phyloP scores from a whole-genome alignment of 2,797 vertebrate species.

The Pipistrellus pipistrellus region DNA sequence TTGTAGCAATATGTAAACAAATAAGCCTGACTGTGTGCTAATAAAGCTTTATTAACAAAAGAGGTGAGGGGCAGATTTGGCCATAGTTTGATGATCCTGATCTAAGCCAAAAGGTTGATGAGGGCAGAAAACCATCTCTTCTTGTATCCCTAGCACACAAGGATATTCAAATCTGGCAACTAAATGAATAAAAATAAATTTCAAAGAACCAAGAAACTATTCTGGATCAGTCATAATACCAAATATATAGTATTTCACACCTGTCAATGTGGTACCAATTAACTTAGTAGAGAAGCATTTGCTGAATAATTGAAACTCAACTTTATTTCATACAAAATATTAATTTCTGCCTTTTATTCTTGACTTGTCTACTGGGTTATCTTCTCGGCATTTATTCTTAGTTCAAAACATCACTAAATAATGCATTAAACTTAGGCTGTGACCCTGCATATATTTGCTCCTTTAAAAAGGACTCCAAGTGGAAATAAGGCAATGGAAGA shows the following conservation, averaged over 20 bases:
- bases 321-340: slow-evolving; percentile 28
- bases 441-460: not conserved
- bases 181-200: slow-evolving; percentile 46
- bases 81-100: not conserved
- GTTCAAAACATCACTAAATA: slow-evolving; percentile 48
- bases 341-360: slow-evolving; percentile 33
- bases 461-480: not conserved
- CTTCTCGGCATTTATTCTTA: slow-evolving; percentile 7
- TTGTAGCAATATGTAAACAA: not conserved
- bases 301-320: not conserved
- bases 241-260: not conserved
- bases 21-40: not conserved
- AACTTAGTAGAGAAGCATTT: not conserved
- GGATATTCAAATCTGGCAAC: not conserved
- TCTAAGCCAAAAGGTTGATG: not conserved
- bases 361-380: not conserved
- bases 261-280: not conserved
- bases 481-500: not conserved
- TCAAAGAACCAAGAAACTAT: not conserved
- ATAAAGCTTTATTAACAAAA: slow-evolving; percentile 38
- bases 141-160: not conserved
- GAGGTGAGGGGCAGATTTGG: not conserved
- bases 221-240: not conserved
- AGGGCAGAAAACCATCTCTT: not conserved
- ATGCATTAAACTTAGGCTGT: not conserved